Conservation (phyloP, 2,888 invertebrate species). For the Leucophora obtusa region DNA sequence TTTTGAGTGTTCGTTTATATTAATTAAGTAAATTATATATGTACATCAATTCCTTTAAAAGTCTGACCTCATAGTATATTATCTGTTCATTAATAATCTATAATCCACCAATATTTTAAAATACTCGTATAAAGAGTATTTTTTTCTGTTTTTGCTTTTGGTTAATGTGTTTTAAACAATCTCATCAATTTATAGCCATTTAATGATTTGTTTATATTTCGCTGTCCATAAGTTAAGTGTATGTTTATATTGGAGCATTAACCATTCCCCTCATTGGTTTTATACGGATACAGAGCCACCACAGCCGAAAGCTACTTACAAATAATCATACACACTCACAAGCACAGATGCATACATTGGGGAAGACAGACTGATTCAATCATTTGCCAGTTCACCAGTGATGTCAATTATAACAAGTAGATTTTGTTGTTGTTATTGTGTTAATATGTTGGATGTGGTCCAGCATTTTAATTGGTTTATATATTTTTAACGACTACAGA, state of each 20-base stretch:
- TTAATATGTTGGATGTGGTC: slow-evolving; percentile 36
- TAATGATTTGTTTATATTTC: slow-evolving; percentile 52
- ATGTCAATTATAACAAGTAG: slow-evolving; percentile 51
- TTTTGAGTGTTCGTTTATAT: no score
- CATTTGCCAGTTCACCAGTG: slow-evolving; percentile 36
- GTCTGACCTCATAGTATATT: no score
- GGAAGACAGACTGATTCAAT: slow-evolving; percentile 27
- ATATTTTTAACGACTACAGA: slow-evolving; percentile 12
- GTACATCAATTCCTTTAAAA: no score
- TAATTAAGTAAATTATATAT: no score
- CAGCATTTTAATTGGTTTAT: slow-evolving; percentile 58
- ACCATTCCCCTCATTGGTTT: slow-evolving; percentile 21
- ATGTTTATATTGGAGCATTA: slow-evolving; percentile 22
- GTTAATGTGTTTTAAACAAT: slow-evolving; percentile 14
- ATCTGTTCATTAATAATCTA: not conserved
- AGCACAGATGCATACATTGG: not conserved
- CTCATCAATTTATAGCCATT: slow-evolving; percentile 50
- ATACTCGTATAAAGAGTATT: not conserved
- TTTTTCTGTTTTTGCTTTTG: not conserved
- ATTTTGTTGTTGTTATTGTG: slow-evolving; percentile 6
- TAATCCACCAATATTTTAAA: not conserved
- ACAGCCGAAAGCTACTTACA: slow-evolving; percentile 34
- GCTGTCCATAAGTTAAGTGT: slow-evolving; percentile 32
- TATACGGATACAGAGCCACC: not conserved
- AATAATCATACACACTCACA: not conserved